Percentiles rank a stretch among this genome's conserved stretches.
Evolutionary conservation across 1,140 invertebrate genomes (phyloP).

Genomic region (Drosophila ambigua): DNA sequence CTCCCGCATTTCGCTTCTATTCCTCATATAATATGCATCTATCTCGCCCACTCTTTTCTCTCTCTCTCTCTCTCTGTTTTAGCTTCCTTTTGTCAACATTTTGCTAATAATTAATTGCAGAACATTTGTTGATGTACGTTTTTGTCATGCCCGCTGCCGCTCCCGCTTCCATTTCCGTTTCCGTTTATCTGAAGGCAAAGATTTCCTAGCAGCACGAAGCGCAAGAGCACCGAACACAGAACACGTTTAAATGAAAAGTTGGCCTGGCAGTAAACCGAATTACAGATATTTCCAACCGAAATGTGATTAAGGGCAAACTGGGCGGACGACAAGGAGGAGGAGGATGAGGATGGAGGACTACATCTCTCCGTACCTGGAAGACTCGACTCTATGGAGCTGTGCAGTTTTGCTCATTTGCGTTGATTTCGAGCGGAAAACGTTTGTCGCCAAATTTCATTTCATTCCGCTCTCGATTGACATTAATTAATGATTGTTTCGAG

Average conservation of each 20-base stretch:
- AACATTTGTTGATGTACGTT: slow-evolving; percentile 65
- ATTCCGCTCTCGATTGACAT: slow-evolving; percentile 76
- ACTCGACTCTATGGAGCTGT: not conserved
- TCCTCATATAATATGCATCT: not conserved
- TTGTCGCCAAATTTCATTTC: slow-evolving; percentile 81
- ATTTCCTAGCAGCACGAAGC: slow-evolving; percentile 4
- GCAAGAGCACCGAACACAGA: not conserved
- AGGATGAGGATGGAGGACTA: slow-evolving; percentile 5
- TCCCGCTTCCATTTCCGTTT: slow-evolving; percentile 51
- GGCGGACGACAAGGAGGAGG: not conserved
- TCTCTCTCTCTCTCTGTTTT: slow-evolving; percentile 13
- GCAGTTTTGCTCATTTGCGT: slow-evolving; percentile 66
- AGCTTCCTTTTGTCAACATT: slow-evolving; percentile 11
- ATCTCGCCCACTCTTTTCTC: not conserved
- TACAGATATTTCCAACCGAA: slow-evolving; percentile 50
- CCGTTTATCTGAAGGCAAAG: slow-evolving; percentile 6
- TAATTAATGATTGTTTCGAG: slow-evolving; percentile 81
- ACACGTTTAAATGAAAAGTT: slow-evolving; percentile 58
- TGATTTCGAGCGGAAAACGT: slow-evolving; percentile 80
- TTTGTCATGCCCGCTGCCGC: slow-evolving; percentile 42
- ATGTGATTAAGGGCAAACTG: slow-evolving; percentile 37
- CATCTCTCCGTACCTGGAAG: slow-evolving; percentile 40
- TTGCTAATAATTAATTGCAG: slow-evolving; percentile 68
- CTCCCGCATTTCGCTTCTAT: too few species aligned
- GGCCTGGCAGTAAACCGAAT: slow-evolving; percentile 49